Base-by-base conservation (phyloP, 2,888 invertebrate species). In the Crematogaster levior region DNA sequence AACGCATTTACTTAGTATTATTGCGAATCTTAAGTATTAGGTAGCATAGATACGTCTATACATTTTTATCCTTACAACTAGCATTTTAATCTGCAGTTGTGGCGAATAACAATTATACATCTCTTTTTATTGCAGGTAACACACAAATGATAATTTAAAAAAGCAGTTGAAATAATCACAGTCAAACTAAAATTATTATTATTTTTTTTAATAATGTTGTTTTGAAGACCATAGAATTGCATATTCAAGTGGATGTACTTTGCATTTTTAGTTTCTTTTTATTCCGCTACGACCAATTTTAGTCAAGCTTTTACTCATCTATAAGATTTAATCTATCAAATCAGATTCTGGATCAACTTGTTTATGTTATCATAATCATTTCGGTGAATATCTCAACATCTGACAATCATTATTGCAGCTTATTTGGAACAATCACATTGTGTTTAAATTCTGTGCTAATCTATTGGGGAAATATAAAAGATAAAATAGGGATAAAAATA, bases 301-400 rank as follows among this genome's bases (percentile, higher is more conserved):
- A n/a, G n/a, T n/a, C n/a, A n/a, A n/a, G n/a, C n/a, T n/a, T n/a
- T n/a, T n/a, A n/a, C n/a, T n/a, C n/a, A n/a, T n/a, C n/a, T n/a
- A n/a, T n/a, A n/a, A n/a, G n/a, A n/a, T n/a, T n/a, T n/a, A n/a
- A n/a, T n/a, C n/a, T n/a, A n/a, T n/a, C n/a, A n/a, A n/a, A n/a
- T n/a, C n/a, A n/a, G n/a, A n/a, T n/a, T n/a, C n/a, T n/a, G n/a
- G n/a, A 34, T 34, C 37, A 81, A 68, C 74, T 81, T 81, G 61
- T 81, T 43, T 73, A 60, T 60, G 9, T 84, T 83, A 53, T 48
- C 63, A 46, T 60, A 48, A 63, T 72, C 65, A 48, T 63, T 24
- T 24, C 2, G 7, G 21, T n/a, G 46, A 18, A 46, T 18, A 73
- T 60, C 48, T 30, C 24, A 30, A 60, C 21, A 46, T 60, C 30